Evolutionary conservation across 2,113 vertebrate genomes (phyloP), one percentile per base, ranked within the genome.

Genomic region (Hippocampus mohnikei): DNA sequence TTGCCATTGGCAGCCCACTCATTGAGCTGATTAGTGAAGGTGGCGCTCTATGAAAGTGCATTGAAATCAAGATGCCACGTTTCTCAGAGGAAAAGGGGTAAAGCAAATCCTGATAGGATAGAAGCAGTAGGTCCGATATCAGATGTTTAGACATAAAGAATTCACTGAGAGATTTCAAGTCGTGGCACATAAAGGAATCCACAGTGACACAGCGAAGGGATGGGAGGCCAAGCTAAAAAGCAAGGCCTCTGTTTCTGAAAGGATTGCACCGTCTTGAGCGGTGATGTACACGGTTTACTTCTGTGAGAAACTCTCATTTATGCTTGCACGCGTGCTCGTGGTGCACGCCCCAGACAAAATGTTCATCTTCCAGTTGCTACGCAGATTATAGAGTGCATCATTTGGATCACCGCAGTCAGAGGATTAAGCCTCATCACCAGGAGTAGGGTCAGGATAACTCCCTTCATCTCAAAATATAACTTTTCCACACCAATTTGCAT

Each of bases 91-190:
- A 87, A 88, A 81, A n/a, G 81, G 71, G 7, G 83, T 83, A 70
- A 83, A 89, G 75, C 85, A 80, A 59, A 91, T 77, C 61, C 80
- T 86, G 79, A 73, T 25, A 92, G 41, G 1, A 88, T 58, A 15
- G 23, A 13, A 58, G 84, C 72, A 91, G 63, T 50, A 90, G 71
- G 79, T 91, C 90, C 1, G 88, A 89, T 27, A 83, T 10, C 0
- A 79, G 85, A 71, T 90, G 76, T 80, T 91, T 87, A 55, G 86
- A 59, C 86, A 91, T 91, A 71, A 84, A 88, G 58, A 91, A 62
- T 0, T 56, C 69, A 5, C 58, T 80, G 2, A 88, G 50, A 0
- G 84, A 83, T 23, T 62, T 83, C 37, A 76, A 56, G 46, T 41
- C 72, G 50, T 90, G 85, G 21, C 60, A 15, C 75, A 59, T 1